A percentile compares a stretch with the other conserved stretches of the same genome.
These are phyloP conservation scores for Silurus asotus DNA, from an alignment of 2,113 vertebrate species.

Conservation along the genomic window DNA sequence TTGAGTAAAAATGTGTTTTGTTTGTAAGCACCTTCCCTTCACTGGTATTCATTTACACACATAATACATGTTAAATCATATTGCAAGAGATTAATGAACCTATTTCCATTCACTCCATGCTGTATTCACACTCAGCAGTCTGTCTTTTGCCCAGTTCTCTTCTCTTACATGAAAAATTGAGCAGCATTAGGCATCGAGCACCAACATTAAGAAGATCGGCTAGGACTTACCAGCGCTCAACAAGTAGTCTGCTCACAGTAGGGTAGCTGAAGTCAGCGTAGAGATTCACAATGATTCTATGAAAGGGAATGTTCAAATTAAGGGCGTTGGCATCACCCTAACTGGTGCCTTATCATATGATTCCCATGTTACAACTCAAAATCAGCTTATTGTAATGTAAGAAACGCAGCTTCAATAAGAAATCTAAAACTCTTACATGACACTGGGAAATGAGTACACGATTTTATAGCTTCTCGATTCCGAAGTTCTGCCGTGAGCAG, in stretches of 20 bases:
- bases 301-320: background rate
- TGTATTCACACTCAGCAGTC: background rate
- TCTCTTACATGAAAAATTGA: background rate
- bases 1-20: background rate
- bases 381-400: background rate
- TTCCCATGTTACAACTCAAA: background rate
- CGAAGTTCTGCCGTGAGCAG: background rate
- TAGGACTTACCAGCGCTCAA: background rate
- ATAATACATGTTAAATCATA: background rate
- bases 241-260: background rate
- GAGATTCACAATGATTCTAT: background rate
- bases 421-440: background rate
- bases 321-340: background rate
- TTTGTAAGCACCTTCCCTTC: background rate
- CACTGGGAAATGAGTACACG: background rate
- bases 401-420: background rate
- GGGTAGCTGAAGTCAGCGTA: background rate
- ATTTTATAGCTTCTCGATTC: background rate
- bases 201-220: background rate
- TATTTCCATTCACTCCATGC: background rate
- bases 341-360: background rate
- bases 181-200: background rate
- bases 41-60: background rate
- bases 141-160: background rate
- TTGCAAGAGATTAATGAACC: background rate